phyloP scores from a whole-genome alignment of 1,140 invertebrate species.

The Probaryconus sp. region DNA sequence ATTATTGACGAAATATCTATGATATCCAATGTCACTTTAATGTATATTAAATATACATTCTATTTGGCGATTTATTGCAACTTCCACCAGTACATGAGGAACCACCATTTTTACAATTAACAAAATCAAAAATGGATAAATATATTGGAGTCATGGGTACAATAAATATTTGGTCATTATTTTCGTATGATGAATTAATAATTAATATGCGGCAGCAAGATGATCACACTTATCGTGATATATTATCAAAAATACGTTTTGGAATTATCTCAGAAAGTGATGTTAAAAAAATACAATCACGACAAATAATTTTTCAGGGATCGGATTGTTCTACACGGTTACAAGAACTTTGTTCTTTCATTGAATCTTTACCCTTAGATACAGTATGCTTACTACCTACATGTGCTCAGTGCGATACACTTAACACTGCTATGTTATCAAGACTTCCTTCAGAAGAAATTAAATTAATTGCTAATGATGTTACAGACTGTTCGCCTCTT shows the following conservation, averaged over 20 bases:
- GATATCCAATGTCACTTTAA: no score
- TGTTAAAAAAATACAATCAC: constrained; percentile 22
- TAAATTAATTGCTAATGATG: constrained; percentile 53
- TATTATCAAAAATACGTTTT: constrained; percentile 3
- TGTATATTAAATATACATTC: constrained; percentile 43
- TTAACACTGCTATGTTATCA: constrained; percentile 54
- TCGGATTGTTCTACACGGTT: constrained; percentile 23
- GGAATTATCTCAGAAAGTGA: constrained; percentile 48
- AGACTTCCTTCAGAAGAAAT: constrained; percentile 29
- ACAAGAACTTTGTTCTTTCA: constrained; percentile 47
- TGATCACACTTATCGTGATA: background rate
- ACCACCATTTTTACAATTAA: background rate
- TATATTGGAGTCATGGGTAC: background rate
- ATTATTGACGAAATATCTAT: constrained; percentile 64
- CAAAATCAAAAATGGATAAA: background rate
- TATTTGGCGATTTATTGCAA: constrained; percentile 4
- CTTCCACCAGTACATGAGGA: no score
- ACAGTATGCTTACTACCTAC: no score
- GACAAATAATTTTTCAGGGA: constrained; percentile 33
- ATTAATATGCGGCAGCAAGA: constrained; percentile 7
- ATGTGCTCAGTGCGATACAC: no score
- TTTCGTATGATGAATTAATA: no score
- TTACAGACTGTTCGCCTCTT: constrained; percentile 23
- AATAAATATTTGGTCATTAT: constrained; percentile 1
- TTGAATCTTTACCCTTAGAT: constrained; percentile 33